Conservation (phyloP, 30 jellyfish, hydroid and myxozoan species). For the Sanderia malayensis region DNA sequence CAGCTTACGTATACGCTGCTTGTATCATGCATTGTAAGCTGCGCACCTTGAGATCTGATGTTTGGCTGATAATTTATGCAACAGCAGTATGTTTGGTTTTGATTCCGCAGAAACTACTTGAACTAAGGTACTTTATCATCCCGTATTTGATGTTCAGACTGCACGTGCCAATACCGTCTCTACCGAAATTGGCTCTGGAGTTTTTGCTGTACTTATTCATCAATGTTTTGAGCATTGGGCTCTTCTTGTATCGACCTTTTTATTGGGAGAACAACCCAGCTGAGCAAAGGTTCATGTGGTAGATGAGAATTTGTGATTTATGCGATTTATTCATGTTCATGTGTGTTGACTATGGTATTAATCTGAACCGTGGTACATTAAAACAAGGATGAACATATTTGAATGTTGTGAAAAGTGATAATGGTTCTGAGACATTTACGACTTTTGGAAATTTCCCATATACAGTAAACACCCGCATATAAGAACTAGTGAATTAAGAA, state of each 20-base stretch:
- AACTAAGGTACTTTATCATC: conserved; percentile 75
- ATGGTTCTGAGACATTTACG: too few species aligned
- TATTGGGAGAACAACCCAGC: conserved; percentile 62
- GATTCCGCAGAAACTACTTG: conserved; percentile 91
- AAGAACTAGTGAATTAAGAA: too few species aligned
- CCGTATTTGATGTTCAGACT: conserved; percentile 80
- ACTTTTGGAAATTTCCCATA: too few species aligned
- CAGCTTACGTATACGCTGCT: conserved; percentile 55
- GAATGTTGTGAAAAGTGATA: too few species aligned
- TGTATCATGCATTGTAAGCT: conserved; percentile 17
- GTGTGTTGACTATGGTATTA: too few species aligned
- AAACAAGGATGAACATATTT: too few species aligned
- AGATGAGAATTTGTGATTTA: not conserved
- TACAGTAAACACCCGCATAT: too few species aligned
- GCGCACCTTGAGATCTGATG: conserved; percentile 2
- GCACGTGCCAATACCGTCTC: conserved; percentile 48
- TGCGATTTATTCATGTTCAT: too few species aligned
- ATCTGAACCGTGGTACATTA: too few species aligned
- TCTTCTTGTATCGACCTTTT: conserved; percentile 82
- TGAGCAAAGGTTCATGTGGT: conserved; percentile 92
- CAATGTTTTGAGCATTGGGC: conserved; percentile 53
- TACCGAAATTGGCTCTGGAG: conserved; percentile 49
- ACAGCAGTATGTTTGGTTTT: conserved; percentile 54
- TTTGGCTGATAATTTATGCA: conserved; percentile 51
- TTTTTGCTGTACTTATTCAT: conserved; percentile 30